Percentiles rank a stretch among this genome's conserved stretches.
Evolutionary conservation across 2,113 vertebrate species (phyloP).

Genomic region (Scytalopus superciliaris): DNA sequence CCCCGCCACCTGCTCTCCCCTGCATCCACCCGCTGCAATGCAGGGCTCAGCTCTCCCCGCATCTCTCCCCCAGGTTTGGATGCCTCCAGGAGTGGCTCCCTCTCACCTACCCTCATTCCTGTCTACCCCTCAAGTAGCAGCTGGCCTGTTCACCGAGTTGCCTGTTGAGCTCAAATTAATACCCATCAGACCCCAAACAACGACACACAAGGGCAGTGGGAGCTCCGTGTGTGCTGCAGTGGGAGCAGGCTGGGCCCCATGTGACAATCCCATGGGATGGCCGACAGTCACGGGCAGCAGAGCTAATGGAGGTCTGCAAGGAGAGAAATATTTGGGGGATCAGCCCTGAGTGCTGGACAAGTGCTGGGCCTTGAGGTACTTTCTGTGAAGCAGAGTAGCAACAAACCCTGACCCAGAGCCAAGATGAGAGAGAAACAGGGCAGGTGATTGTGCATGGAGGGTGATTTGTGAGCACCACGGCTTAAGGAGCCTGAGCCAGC

Average conservation of each 20-base stretch:
- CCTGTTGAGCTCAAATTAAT: neutral
- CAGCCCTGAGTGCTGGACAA: neutral
- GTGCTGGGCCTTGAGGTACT: neutral
- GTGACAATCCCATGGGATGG: neutral
- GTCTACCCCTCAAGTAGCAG: neutral
- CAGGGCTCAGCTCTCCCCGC: neutral
- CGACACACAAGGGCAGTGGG: neutral
- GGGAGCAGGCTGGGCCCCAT: neutral
- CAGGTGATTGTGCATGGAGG: neutral
- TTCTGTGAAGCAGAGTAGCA: neutral
- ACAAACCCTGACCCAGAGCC: neutral
- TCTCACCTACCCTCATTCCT: neutral
- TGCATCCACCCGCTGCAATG: neutral
- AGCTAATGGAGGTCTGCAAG: neutral
- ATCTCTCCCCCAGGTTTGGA: neutral
- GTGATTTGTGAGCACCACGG: neutral
- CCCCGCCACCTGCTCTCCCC: neutral
- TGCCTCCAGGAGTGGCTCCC: neutral
- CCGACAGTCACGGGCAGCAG: rapidly evolving
- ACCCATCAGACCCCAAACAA: neutral
- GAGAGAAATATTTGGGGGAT: neutral
- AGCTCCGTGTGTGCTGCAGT: rapidly evolving
- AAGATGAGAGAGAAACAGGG: neutral
- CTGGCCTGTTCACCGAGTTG: neutral
- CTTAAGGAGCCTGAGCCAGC: neutral